Base-by-base conservation (phyloP, 2,888 invertebrate species). In the Apodemia mormo region DNA sequence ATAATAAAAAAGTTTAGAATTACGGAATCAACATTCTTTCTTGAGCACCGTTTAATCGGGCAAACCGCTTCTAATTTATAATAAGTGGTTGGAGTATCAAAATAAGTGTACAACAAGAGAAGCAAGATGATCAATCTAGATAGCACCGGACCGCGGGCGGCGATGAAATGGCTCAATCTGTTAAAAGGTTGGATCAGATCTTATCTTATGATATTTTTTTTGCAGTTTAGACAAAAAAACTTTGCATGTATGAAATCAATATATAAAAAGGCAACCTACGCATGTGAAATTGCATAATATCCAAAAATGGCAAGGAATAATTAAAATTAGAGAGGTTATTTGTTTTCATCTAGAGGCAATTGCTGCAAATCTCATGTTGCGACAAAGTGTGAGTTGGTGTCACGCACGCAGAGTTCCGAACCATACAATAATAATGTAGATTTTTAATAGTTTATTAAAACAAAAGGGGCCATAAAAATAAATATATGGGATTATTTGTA, bases 141-240 rank as follows among this genome's bases (percentile, higher is more conserved):
- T 89, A 89, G 75, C 77, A 85, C 83, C 86, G 79, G 76, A 79
- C 85, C 85, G 76, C 82, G 80, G 86, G 85, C 83, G 74, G 75
- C 81, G 88, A 83, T 85, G 85, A 86, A 88, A 90, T 89, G 89
- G 88, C 89, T 90, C 83, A 90, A 89, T 89, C 86, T 69, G 71
- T 74, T 66, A 75, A 76, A 77, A 78, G 79, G 74, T 79, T 78
- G 76, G 68, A 43, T 68, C 52, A 61, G 43, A 33, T 65, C 12
- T 37, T 64, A 14, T 64, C 61, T 64, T 64, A n/a, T 64, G 33
- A 64, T 33, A n/a, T 22, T 22, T 22, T 54, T 33, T 64, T 64
- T n/a, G 61, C 61, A 33, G 61, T 64, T 64, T 14, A 64, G 37
- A 37, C 37, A 37, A 37, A 33, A 22, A 1, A 22, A 2, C n/a